Percentiles rank a stretch among this genome's conserved stretches.
Conservation (phyloP, 2,113 vertebrate species). For the Synchiropus splendidus region DNA sequence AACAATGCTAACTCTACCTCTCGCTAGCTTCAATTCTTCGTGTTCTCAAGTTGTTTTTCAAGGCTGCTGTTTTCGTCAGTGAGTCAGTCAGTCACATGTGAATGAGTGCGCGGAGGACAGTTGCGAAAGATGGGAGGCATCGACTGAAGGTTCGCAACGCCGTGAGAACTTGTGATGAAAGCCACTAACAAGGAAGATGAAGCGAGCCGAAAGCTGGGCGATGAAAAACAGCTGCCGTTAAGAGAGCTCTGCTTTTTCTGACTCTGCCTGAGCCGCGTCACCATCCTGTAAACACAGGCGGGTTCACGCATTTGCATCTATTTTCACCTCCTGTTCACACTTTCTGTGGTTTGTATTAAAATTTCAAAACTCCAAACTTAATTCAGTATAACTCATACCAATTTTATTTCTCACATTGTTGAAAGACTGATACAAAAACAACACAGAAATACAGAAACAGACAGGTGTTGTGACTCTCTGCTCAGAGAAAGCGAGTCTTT, state of each 20-base stretch:
- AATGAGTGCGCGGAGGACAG: conserved; percentile 22
- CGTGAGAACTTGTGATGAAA: conserved; percentile 43
- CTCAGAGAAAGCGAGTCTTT: no score
- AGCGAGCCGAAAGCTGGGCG: conserved; percentile 30
- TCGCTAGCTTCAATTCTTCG: no score
- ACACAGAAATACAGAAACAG: no score
- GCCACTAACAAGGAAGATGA: conserved; percentile 39
- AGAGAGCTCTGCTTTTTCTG: conserved; percentile 8
- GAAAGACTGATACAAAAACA: no score
- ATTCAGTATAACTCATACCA: no score
- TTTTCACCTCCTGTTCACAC: background rate
- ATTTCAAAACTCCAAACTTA: no score
- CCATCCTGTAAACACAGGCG: conserved; percentile 23
- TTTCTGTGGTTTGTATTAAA: no score
- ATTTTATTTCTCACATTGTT: no score
- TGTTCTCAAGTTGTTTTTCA: conserved; percentile 4
- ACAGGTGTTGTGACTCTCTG: no score
- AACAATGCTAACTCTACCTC: conserved; percentile 11
- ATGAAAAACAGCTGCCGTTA: conserved; percentile 44
- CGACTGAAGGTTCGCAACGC: background rate
- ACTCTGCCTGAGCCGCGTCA: conserved; percentile 15
- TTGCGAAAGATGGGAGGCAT: conserved; percentile 6
- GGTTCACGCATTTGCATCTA: conserved; percentile 1
- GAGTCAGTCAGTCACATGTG: conserved; percentile 6
- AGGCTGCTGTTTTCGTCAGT: conserved; percentile 5